Conservation (phyloP, 1,140 invertebrate species). For the Scaptodrosophila lebanonensis region DNA sequence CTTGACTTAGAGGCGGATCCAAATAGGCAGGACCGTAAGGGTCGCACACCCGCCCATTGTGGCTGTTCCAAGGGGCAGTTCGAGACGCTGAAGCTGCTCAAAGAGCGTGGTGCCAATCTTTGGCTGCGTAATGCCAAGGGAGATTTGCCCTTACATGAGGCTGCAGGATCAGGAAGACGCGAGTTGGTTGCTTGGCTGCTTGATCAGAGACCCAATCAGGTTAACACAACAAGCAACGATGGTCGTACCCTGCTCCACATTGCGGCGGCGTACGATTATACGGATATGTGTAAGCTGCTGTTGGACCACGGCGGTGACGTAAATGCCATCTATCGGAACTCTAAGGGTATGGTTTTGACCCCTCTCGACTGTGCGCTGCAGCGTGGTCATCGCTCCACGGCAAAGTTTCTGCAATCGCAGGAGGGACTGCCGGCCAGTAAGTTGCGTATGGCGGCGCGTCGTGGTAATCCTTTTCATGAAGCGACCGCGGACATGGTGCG, state of each 20-base stretch:
- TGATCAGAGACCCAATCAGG: slow-evolving; percentile 86
- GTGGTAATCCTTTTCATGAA: slow-evolving; percentile 65
- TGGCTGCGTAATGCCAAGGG: slow-evolving; percentile 95
- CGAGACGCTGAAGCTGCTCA: slow-evolving; percentile 80
- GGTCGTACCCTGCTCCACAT: slow-evolving; percentile 95
- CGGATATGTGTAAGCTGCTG: slow-evolving; percentile 94
- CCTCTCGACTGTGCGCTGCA: slow-evolving; percentile 93
- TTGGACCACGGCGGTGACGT: slow-evolving; percentile 89
- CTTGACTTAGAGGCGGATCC: slow-evolving; percentile 92
- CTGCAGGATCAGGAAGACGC: slow-evolving; percentile 92
- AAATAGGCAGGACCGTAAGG: slow-evolving; percentile 94
- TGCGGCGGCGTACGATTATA: slow-evolving; percentile 94
- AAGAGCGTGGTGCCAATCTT: slow-evolving; percentile 90
- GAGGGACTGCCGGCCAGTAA: slow-evolving; percentile 89
- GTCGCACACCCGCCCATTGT: slow-evolving; percentile 87
- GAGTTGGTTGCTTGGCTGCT: slow-evolving; percentile 93
- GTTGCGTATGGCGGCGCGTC: slow-evolving; percentile 77
- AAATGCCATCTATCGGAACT: slow-evolving; percentile 89
- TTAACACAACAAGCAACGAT: slow-evolving; percentile 94
- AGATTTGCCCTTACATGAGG: slow-evolving; percentile 95
- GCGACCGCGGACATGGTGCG: slow-evolving; percentile 56
- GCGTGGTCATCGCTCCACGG: slow-evolving; percentile 90
- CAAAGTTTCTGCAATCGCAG: slow-evolving; percentile 94
- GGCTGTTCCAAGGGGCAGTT: slow-evolving; percentile 97
- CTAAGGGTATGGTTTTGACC: slow-evolving; percentile 89